Conservation (phyloP, 2,888 invertebrate genomes). For the Drosophila prolongata region DNA sequence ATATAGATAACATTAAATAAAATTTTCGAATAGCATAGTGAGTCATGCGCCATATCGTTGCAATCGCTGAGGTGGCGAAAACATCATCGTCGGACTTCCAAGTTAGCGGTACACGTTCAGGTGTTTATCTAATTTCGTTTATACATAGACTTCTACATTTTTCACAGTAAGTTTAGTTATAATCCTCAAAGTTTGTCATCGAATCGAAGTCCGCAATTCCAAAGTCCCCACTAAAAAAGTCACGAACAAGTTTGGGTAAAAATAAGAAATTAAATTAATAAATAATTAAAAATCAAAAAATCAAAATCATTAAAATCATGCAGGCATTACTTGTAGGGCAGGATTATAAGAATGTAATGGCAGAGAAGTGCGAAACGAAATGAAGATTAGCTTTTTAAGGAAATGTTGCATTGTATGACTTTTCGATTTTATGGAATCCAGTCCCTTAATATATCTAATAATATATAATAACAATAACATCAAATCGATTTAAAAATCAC, state of each 20-base stretch:
- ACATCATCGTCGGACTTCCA: slow-evolving; percentile 60
- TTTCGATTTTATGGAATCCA: background rate
- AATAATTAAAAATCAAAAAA: slow-evolving; percentile 24
- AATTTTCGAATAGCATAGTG: slow-evolving; percentile 32
- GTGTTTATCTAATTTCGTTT: slow-evolving; percentile 42
- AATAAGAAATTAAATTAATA: slow-evolving; percentile 43
- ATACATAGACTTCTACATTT: slow-evolving; percentile 19
- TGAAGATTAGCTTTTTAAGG: background rate
- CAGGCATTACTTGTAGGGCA: background rate
- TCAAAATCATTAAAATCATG: slow-evolving; percentile 18
- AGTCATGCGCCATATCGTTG: slow-evolving; percentile 38
- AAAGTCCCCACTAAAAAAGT: slow-evolving; percentile 73
- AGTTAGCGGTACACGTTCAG: slow-evolving; percentile 49
- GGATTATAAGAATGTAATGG: slow-evolving; percentile 18
- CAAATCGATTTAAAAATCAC: slow-evolving; percentile 26
- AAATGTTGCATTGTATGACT: background rate
- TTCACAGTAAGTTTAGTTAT: slow-evolving; percentile 50
- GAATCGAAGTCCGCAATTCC: slow-evolving; percentile 76
- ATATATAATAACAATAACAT: slow-evolving; percentile 43
- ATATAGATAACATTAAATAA: slow-evolving; percentile 45
- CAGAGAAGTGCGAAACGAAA: slow-evolving; percentile 8
- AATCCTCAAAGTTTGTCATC: slow-evolving; percentile 67
- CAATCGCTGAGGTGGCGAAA: slow-evolving; percentile 32
- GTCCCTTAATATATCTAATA: background rate
- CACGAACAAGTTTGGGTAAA: slow-evolving; percentile 24